Evolutionary conservation across 2,888 invertebrate genomes (phyloP), one percentile per base, ranked within the genome.

Genomic region (Rhingia campestris): DNA sequence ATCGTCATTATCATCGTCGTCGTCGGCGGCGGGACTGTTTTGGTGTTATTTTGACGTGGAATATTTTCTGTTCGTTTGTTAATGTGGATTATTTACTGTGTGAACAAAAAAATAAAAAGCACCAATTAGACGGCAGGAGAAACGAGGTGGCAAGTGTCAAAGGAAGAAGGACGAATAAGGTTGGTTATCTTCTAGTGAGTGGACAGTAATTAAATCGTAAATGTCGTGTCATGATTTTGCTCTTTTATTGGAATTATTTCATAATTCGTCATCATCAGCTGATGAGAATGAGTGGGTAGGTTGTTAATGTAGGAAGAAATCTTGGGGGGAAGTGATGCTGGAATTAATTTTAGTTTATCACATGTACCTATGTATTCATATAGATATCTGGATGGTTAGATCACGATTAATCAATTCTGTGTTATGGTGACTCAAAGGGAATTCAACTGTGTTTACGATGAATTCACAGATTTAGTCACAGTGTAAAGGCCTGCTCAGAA

Each of bases 121-220:
- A 39, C n/a, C 4, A 6, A 35, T 4, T 33, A 12, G 3, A 1
- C 4, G 6, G 6, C 5, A 45, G 4, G 53, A 45, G 33, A 32
- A 41, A 35, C 4, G 49, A 33, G 7, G 9, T 30, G 10, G 6
- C 22, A 63, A 4, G 45, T 30, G 39, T 22, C 22, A 10, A 58
- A 63, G 58, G 14, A 67, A 63, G 37, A 79, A 82, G 82, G 82
- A 74, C 79, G 67, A 82, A 73, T 47, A 79, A 82, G 82, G 79
- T 79, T 79, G 67, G 82, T 82, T 61, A 37, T 67, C 59, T 59
- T 53, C 12, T 53, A 37, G 6, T 54, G 56, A 37, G 6, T 54
- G 56, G 14, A 39, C 9, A 58, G 51, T 39, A 66, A 39, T 56
- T 39, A 75, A 64, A 63, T 59, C 67, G 67, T 64, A 22, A 74